Base-by-base conservation (phyloP, 1,140 invertebrate species). In the Centruroides sculpturatus region DNA sequence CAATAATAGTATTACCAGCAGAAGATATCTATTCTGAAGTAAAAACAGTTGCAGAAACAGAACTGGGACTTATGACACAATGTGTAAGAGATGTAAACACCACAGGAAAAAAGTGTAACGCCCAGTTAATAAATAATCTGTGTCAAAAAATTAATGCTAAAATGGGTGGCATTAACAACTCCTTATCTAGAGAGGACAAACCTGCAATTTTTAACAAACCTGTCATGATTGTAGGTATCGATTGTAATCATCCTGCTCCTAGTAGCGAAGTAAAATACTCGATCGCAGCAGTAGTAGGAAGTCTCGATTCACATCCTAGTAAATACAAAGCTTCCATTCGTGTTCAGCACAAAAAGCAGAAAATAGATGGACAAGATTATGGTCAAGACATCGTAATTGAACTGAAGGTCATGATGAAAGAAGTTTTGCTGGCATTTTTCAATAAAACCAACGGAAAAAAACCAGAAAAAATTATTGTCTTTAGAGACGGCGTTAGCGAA, bases 91-190 rank as follows among this genome's bases (percentile, higher is more conserved):
- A 70, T 74, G 35, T 66, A 56, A 57, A 91, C 83, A 12, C 69
- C 80, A 3, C 58, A 59, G 61, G n/a, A 4, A 66, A 48, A 63
- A 57, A 71, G 50, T 62, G 72, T 35, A 65, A 4, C 77, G 65
- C 69, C 23, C 63, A 80, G 0, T 81, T 81, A 1, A 69, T 79
- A n/a, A 67, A 71, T 0, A 94, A 94, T 70, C 83, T 94, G 64
- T 71, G 92, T 12, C 71, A 90, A 1, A 94, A 95, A 77, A 80
- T 94, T 0, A 86, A 87, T 71, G 82, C 86, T 0, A 93, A 94
- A 72, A 68, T 93, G 47, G 87, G 89, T 73, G 88, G 89, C 0
- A 75, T 82, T 0, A 94, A 93, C 76, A 41, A 52, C 47, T 56
- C 50, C 12, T 35, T 59, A 35, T n/a, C 55, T 54, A 8, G 10